These are phyloP conservation scores for Lamellibrachia luymesi DNA, from an alignment of 1,140 invertebrate genomes.

Conservation along the genomic window DNA sequence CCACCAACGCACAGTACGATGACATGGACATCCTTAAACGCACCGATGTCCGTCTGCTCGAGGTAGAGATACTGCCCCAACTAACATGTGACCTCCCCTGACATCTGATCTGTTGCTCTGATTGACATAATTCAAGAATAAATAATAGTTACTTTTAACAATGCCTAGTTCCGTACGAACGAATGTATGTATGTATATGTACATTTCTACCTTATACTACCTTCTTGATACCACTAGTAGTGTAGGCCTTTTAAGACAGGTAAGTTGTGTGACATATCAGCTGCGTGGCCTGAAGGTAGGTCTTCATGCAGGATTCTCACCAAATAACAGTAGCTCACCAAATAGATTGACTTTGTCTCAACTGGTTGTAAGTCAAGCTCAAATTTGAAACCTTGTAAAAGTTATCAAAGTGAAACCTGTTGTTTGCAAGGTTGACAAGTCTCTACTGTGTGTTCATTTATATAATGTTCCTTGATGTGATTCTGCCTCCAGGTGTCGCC, in stretches of 20 bases:
- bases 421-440: too few relatives aligned
- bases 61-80: constrained; percentile 45
- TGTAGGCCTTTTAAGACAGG: too few relatives aligned
- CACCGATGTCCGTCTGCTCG: constrained; percentile 81
- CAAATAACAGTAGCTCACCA: background rate
- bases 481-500: constrained; percentile 60
- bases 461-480: background rate
- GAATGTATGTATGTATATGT: too few relatives aligned
- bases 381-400: background rate
- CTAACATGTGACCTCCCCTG: background rate
- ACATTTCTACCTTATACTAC: too few relatives aligned
- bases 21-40: constrained; percentile 84
- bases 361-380: background rate
- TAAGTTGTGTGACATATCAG: too few relatives aligned
- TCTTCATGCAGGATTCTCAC: too few relatives aligned
- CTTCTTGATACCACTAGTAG: too few relatives aligned
- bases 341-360: background rate
- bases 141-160: too few relatives aligned
- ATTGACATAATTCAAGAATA: too few relatives aligned
- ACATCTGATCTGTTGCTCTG: too few relatives aligned
- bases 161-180: too few relatives aligned
- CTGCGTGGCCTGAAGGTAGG: too few relatives aligned
- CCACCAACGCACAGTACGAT: constrained; percentile 93
- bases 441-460: background rate
- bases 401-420: background rate